Conservation (phyloP, 2,797 vertebrate genomes). For the Spinus olivaceus region DNA sequence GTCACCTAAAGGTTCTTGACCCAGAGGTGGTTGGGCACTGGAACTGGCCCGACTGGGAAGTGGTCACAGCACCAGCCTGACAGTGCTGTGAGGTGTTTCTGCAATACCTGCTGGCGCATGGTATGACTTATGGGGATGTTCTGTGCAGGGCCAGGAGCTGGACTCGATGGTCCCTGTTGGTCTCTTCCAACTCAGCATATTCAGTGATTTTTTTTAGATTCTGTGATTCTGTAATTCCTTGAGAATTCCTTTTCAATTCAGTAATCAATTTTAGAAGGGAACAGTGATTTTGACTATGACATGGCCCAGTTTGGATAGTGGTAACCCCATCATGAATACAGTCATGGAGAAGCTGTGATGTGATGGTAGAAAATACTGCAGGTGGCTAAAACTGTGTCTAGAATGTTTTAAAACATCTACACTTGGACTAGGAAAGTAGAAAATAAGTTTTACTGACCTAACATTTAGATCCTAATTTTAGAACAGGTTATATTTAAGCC, state of each 20-base stretch:
- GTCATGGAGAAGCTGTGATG: neutral
- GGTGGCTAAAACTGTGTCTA: neutral
- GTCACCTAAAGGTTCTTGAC: neutral
- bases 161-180: rapidly evolving
- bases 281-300: neutral
- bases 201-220: neutral
- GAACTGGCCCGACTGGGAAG: rapidly evolving
- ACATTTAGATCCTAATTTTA: neutral
- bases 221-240: neutral
- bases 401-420: neutral
- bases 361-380: neutral
- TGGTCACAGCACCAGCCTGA: neutral
- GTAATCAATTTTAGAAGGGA: neutral
- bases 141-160: neutral
- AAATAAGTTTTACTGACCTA: neutral
- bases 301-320: rapidly evolving
- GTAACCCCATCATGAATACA: neutral
- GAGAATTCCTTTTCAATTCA: neutral
- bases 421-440: neutral
- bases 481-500: neutral
- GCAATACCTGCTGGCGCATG: neutral
- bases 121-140: neutral
- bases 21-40: neutral
- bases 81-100: neutral
- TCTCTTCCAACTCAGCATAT: neutral